Conservation (phyloP, 2,797 vertebrate species). For the Tolypeutes matacus region DNA sequence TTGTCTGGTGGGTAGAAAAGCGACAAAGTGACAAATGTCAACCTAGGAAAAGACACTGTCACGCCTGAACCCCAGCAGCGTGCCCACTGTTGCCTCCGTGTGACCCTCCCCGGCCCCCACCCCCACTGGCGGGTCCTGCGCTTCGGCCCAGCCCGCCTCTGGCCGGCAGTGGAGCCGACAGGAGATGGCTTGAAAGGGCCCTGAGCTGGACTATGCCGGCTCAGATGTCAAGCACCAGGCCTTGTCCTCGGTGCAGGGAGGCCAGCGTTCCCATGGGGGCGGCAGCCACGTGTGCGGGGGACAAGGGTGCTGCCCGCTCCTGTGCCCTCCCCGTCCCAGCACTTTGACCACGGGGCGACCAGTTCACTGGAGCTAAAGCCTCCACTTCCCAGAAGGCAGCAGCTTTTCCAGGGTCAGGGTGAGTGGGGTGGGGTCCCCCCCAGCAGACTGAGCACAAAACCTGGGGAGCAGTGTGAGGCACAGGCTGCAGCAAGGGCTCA, state of each 20-base stretch:
- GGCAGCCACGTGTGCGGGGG: no score
- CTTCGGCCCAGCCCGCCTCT: no score
- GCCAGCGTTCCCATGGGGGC: no score
- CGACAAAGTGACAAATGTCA: neutral
- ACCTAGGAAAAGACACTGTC: fast-evolving
- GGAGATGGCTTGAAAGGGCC: no score
- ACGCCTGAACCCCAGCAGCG: fast-evolving
- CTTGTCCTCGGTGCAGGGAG: no score
- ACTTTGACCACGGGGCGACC: neutral
- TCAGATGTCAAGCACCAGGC: no score
- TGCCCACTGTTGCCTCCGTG: neutral
- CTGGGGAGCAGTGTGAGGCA: no score
- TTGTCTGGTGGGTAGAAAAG: neutral
- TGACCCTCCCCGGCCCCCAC: neutral
- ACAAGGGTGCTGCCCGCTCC: neutral
- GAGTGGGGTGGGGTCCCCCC: neutral
- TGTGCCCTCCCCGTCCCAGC: neutral
- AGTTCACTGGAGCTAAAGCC: neutral
- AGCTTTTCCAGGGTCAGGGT: neutral
- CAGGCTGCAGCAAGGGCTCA: neutral
- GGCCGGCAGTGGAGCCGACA: fast-evolving
- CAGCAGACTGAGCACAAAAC: neutral
- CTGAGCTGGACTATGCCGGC: no score
- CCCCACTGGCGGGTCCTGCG: fast-evolving
- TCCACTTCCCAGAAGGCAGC: no score